Base-by-base conservation (phyloP, 2,888 invertebrate genomes). In the Argyresthia goedartella region DNA sequence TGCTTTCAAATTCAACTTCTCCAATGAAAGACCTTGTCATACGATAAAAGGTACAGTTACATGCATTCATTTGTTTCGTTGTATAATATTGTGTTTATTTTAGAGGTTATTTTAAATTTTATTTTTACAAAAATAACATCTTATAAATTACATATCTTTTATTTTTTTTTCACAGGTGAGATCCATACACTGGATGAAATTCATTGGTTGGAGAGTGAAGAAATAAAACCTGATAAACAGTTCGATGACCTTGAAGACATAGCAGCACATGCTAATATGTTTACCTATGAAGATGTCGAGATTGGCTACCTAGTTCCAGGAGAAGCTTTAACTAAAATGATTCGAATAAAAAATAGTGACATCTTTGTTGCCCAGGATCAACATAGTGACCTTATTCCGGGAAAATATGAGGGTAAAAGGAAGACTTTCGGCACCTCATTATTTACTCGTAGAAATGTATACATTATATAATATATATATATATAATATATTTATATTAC, bases 301-400 rank as follows among this genome's bases (percentile, higher is more conserved):
- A 82, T 90, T 53, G 84, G 88, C 33, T 84, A 89, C 69, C 71
- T 89, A 10, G 63, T 69, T 8, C 58, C 71, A n/a, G 73, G 66
- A 41, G 76, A 82, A 56, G 75, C 78, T 45, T 55, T 85, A 11
- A 55, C 52, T 56, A 63, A 25, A 62, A 76, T 64, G 25, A 25
- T 4, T 52, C 67, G 69, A 52, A 68, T 79, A 46, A 69, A 70
- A 55, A 71, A 67, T 53, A 81, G 75, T 60, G 81, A 87, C 4
- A 60, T 88, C 25, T 77, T 86, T 64, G 53, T 71, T 42, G 90
- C 91, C 16, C 91, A 93, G 62, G 78, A 88, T 48, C 86, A 85
- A 56, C 91, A 93, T 64, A 92, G 93, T 9, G 95, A 95, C 80
- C 81, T 95, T 51, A 71, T 94, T 52, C 86, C 91, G 43, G 92